These are phyloP conservation scores for Shinisaurus crocodilurus DNA, from an alignment of 2,113 vertebrate genomes.

Conservation along the genomic window DNA sequence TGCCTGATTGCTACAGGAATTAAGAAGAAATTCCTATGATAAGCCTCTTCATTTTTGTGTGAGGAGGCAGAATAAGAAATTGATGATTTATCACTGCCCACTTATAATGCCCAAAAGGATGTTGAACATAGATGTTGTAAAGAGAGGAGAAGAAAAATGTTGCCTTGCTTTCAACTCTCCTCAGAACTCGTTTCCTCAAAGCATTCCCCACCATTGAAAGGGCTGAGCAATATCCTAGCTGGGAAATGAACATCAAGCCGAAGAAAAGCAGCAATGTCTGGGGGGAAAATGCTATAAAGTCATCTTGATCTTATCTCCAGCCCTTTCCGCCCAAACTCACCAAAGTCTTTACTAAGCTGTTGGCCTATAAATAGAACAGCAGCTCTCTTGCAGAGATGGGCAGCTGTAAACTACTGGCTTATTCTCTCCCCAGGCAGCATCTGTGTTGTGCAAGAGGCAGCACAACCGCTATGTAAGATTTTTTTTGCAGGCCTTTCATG, in stretches of 20 bases:
- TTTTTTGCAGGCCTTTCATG: slow-evolving; percentile 63
- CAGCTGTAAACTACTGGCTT: slow-evolving; percentile 60
- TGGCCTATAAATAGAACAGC: slow-evolving; percentile 78
- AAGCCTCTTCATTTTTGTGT: neutral
- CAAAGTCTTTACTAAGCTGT: slow-evolving; percentile 67
- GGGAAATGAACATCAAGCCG: slow-evolving; percentile 52
- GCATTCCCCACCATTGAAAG: neutral
- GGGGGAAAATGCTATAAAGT: slow-evolving; percentile 69
- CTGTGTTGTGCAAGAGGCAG: neutral
- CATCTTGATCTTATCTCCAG: slow-evolving; percentile 75
- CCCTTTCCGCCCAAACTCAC: slow-evolving; percentile 79
- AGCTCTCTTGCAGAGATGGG: slow-evolving; percentile 65
- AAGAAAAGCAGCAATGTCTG: slow-evolving; percentile 61
- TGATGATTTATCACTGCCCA: neutral
- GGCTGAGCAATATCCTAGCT: slow-evolving; percentile 35
- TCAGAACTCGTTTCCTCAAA: neutral
- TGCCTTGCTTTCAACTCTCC: neutral
- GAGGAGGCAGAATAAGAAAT: neutral
- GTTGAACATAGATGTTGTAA: neutral
- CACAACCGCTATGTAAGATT: slow-evolving; percentile 12
- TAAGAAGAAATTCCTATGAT: slow-evolving; percentile 4
- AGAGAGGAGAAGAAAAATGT: neutral
- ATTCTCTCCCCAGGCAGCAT: slow-evolving; percentile 56
- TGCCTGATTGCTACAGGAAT: neutral
- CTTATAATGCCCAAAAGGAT: neutral